These are phyloP conservation scores for Sorex fumeus DNA, from an alignment of 2,113 vertebrate species.

Conservation along the genomic window DNA sequence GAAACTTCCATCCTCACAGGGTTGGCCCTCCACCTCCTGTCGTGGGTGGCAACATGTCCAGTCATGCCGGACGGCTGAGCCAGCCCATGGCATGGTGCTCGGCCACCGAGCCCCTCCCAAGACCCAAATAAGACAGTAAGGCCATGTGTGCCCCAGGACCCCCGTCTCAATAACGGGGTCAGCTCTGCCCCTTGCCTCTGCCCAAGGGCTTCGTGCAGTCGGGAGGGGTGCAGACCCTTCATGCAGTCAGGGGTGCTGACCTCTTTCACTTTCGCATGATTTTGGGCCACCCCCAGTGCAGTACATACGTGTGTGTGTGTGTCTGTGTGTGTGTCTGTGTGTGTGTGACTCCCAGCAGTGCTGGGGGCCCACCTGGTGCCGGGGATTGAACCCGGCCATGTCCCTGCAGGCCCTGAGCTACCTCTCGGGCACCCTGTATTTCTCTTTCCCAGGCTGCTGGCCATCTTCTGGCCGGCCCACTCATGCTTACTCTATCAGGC, in stretches of 20 bases:
- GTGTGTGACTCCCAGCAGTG: too few relatives aligned
- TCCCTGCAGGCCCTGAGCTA: too few relatives aligned
- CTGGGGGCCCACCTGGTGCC: too few relatives aligned
- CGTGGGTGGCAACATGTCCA: too few relatives aligned
- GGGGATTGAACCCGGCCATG: too few relatives aligned
- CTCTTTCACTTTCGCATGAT: not conserved
- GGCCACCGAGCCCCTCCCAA: not conserved
- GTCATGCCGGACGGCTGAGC: not conserved
- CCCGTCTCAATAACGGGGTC: not conserved
- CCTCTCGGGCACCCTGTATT: too few relatives aligned
- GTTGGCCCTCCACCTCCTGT: not conserved
- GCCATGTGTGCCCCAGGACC: too few relatives aligned
- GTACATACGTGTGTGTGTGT: too few relatives aligned
- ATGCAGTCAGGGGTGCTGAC: not conserved
- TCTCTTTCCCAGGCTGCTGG: too few relatives aligned
- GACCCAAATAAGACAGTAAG: not conserved
- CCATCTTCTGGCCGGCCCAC: too few relatives aligned
- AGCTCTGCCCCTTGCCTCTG: not conserved
- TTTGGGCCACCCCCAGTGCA: not conserved
- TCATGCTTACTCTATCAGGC: too few relatives aligned
- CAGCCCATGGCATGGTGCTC: not conserved
- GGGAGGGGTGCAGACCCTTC: not conserved
- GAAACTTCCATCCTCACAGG: not conserved
- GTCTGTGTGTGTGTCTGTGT: too few relatives aligned
- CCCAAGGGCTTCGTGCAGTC: not conserved